These are phyloP conservation scores for Paramormyrops hopkinsi DNA, from an alignment of 2,797 vertebrate genomes.

Conservation along the genomic window DNA sequence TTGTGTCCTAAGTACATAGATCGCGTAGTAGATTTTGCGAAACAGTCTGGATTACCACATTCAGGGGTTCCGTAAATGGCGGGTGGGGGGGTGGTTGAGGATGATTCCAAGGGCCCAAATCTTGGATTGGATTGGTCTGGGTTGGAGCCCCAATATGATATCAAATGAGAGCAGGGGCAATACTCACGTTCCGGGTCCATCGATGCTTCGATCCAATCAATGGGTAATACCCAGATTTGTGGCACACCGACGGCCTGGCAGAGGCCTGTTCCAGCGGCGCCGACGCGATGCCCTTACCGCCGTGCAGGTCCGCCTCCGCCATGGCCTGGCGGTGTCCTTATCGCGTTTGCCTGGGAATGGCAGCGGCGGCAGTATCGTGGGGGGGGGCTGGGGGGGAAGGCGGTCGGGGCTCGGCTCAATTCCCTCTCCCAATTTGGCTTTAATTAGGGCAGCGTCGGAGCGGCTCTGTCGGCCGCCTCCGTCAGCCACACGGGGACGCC, in stretches of 20 bases:
- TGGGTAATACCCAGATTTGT: background rate
- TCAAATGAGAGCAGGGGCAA: background rate
- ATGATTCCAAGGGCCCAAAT: background rate
- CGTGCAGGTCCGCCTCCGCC: background rate
- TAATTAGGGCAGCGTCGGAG: slow-evolving; percentile 57
- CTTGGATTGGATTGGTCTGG: background rate
- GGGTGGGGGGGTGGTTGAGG: background rate
- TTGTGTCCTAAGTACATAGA: background rate
- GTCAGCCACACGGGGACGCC: slow-evolving; percentile 43
- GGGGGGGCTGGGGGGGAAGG: slow-evolving; percentile 32
- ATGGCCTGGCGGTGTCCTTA: background rate
- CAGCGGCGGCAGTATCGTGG: background rate
- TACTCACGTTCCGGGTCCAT: background rate
- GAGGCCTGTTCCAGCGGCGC: background rate
- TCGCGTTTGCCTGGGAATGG: slow-evolving; percentile 12
- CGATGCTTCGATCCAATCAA: background rate
- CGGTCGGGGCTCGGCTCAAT: slow-evolving; percentile 45
- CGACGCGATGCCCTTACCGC: background rate
- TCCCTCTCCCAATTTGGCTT: slow-evolving; percentile 61
- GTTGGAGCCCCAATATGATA: background rate
- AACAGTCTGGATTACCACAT: background rate
- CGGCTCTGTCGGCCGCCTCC: slow-evolving; percentile 44
- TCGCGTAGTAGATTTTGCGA: background rate
- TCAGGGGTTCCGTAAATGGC: background rate
- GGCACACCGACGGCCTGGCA: background rate